Evolutionary conservation across 2,888 invertebrate genomes (phyloP).

Genomic region (Mythimna loreyi): DNA sequence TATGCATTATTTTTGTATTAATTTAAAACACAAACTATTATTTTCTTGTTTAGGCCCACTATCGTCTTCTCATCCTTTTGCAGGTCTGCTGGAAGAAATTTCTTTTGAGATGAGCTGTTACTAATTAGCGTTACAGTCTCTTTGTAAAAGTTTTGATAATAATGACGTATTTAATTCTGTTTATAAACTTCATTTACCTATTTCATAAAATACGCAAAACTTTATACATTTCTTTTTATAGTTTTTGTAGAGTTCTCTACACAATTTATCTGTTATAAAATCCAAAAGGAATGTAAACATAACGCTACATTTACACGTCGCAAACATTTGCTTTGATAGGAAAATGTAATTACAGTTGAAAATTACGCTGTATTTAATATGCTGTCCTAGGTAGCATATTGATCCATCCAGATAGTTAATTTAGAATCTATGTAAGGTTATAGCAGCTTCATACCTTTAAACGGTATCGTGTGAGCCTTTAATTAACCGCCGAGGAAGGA

Average conservation of each 20-base stretch:
- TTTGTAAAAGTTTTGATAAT: no score
- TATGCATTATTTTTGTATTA: no score
- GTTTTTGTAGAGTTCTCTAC: neutral
- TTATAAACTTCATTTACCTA: neutral
- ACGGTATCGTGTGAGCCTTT: conserved; percentile 51
- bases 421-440: conserved; percentile 35
- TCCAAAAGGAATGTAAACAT: conserved; percentile 8
- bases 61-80: no score
- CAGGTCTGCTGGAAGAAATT: no score
- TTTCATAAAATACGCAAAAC: neutral
- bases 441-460: conserved; percentile 45
- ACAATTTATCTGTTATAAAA: conserved; percentile 16
- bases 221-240: neutral
- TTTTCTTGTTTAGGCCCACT: no score
- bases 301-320: conserved; percentile 6
- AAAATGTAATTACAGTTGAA: conserved; percentile 29
- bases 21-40: no score
- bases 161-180: no score
- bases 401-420: conserved; percentile 43
- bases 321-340: conserved; percentile 28
- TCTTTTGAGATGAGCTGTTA: no score
- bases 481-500: conserved; percentile 46
- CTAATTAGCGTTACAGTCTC: no score
- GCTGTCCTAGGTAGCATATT: conserved; percentile 16
- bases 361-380: conserved; percentile 17